Evolutionary conservation across 2,888 invertebrate genomes (phyloP).

Genomic region (Carterocephalus palaemon): DNA sequence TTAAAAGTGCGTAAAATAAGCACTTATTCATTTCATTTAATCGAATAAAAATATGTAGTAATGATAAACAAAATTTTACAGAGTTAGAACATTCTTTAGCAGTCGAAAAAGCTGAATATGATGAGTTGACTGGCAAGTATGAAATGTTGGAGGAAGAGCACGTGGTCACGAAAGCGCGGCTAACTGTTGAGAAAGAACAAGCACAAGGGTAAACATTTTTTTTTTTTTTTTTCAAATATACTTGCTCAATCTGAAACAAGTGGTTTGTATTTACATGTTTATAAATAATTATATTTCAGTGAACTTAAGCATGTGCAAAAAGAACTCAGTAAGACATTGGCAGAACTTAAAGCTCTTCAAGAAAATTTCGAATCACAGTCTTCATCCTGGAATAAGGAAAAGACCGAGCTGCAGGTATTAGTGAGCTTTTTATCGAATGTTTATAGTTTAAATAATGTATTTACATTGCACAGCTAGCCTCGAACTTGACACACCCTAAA

Average conservation of each 20-base stretch:
- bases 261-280: slow-evolving; percentile 13
- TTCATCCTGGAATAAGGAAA: slow-evolving; percentile 86
- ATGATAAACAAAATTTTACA: too few relatives aligned
- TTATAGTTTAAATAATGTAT: too few relatives aligned
- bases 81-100: slow-evolving; percentile 83
- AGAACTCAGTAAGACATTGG: slow-evolving; percentile 80
- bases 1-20: slow-evolving; percentile 80
- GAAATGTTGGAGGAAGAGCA: slow-evolving; percentile 91
- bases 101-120: slow-evolving; percentile 85
- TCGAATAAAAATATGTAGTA: too few relatives aligned
- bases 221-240: slow-evolving; percentile 14
- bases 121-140: slow-evolving; percentile 89
- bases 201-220: slow-evolving; percentile 79
- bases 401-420: slow-evolving; percentile 82
- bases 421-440: too few relatives aligned
- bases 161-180: slow-evolving; percentile 88
- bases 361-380: slow-evolving; percentile 82
- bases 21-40: too few relatives aligned
- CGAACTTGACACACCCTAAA: too few relatives aligned
- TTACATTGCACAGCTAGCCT: too few relatives aligned
- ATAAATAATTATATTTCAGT: slow-evolving; percentile 60
- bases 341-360: slow-evolving; percentile 82
- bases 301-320: slow-evolving; percentile 80
- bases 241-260: too few relatives aligned
- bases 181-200: slow-evolving; percentile 89